phyloP scores from a whole-genome alignment of 2,113 vertebrate genomes.

The Myrmecophaga tridactyla region DNA sequence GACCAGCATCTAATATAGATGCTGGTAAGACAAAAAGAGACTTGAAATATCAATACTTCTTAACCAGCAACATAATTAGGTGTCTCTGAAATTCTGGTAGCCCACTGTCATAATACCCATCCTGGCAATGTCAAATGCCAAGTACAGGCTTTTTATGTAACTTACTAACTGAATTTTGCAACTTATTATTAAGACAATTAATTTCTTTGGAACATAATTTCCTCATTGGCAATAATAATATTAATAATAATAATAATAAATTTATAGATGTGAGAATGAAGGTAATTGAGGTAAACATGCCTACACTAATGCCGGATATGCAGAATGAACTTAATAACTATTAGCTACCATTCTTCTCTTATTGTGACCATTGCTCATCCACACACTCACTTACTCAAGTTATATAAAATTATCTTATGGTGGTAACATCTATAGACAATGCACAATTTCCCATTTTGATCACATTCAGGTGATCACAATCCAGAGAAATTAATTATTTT shows the following conservation, averaged over 20 bases:
- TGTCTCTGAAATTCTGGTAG: background rate
- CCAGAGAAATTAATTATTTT: too few relatives aligned
- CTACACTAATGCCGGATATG: background rate
- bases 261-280: background rate
- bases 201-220: background rate
- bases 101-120: background rate
- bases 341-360: too few relatives aligned
- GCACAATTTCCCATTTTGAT: too few relatives aligned
- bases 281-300: background rate
- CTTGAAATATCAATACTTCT: background rate
- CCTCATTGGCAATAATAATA: background rate
- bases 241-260: background rate
- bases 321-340: background rate
- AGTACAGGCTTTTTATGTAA: background rate
- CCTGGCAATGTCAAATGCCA: background rate
- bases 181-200: background rate
- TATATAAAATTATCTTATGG: too few relatives aligned
- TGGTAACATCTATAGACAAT: too few relatives aligned
- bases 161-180: background rate
- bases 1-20: background rate
- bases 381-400: background rate
- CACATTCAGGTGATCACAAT: too few relatives aligned
- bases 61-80: background rate
- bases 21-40: background rate
- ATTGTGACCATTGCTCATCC: background rate